Base-by-base conservation (phyloP, 2,113 vertebrate species). In the Pygathrix nemaeus region DNA sequence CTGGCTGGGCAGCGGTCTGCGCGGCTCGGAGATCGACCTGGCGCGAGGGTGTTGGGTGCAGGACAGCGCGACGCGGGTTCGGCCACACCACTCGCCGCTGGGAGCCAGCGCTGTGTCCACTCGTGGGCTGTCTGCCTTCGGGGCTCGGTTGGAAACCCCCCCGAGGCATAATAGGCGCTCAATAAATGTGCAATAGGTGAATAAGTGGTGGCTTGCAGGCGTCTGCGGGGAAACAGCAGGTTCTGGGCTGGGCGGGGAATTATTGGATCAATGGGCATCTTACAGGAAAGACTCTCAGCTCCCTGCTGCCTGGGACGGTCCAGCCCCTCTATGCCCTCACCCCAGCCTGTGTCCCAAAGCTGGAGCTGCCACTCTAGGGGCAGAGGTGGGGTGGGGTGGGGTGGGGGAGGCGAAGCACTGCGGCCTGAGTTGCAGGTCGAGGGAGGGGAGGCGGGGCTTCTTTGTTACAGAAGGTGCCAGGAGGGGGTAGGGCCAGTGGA, bases 101-200 rank as follows among this genome's bases (percentile, higher is more conserved):
- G 21, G 21, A 64, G 12, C 61, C 61, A 4, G 1, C 3, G 61
- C 79, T 8, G 6, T 23, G 32, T 35, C 73, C 25, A 59, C 27
- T 16, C 76, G 18, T 25, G 2, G 30, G 38, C 52, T n/a, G 5
- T 59, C 52, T 20, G 25, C 50, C 55, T 90, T 43, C 25, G 8
- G 57, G 5, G 1, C 91, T 57, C 21, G 14, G 4, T 10, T 48
- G 45, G 64, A 78, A 70, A 21, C 13, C 78, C 52, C 35, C 35
- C 75, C 2, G 8, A 45, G 20, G 40, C 78, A 55, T 61, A 79
- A 73, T 59, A 84, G 70, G 50, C 13, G 4, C 55, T 93, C 88
- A 96, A 66, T 94, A 96, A 89, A 90, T 52, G 88, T 86, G 32
- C 61, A n/a, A 45, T 72, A 43, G 6, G 4, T 64, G 80, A 73